Evolutionary conservation across 2,113 vertebrate species (phyloP), one percentile per base, ranked within the genome.

Genomic region (Takifugu bimaculatus): DNA sequence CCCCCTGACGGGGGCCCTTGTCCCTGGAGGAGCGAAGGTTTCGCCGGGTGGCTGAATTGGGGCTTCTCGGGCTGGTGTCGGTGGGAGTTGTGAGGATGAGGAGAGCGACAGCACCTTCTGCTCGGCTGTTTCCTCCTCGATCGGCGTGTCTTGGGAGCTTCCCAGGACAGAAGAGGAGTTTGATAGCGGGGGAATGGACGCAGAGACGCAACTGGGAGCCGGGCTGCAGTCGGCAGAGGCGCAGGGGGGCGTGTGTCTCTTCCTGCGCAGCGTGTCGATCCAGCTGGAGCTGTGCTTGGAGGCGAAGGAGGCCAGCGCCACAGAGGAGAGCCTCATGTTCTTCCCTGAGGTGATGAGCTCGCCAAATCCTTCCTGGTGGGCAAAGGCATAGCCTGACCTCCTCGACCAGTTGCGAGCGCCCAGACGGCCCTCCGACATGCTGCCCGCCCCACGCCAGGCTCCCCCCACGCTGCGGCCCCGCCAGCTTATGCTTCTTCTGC

Each of bases 261-360:
- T 96, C 76, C 92, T 91, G 57, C 95, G 89, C 32, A 98, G 88
- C 0, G 94, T 96, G 74, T 97, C 95, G 0, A 98, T 95, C 95
- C 94, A 97, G 85, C 90, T 87, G 66, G 88, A 65, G 83, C 94
- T 93, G 80, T 94, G 91, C 25, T 93, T 92, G 1, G 92, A 66
- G 32, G 91, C 70, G 2, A 96, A 95, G 63, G 81, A 80, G 71
- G 93, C 92, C 11, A 97, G 88, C 0, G 92, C 93, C 65, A 94
- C 61, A 10, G 95, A 95, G 49, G 94, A 95, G 39, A 96, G 93
- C 3, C 94, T 79, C 95, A 97, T 97, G 88, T 97, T 98, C 78
- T 94, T 98, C 50, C 96, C 96, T 0, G 96, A 97, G 74, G 94
- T 97, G 75, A 98, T 97, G 69, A 97, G 93, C 77, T 98, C 96